A percentile compares a stretch with the other conserved stretches of the same genome.
Conservation (phyloP, 2,113 vertebrate genomes). For the Ahaetulla prasina region DNA sequence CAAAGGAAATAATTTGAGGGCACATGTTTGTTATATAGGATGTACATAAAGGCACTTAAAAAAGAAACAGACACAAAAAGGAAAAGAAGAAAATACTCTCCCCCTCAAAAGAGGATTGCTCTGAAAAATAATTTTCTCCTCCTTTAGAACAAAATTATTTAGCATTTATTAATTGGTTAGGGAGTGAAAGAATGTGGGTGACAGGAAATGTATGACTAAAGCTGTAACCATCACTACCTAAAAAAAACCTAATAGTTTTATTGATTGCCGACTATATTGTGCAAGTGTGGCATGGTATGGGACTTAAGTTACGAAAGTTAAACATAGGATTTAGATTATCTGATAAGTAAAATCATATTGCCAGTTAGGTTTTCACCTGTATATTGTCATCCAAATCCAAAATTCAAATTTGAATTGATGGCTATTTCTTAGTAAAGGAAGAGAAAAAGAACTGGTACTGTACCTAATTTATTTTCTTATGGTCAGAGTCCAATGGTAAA, state of each 20-base stretch:
- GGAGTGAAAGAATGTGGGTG: slow-evolving; percentile 14
- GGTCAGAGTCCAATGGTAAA: neutral
- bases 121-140: slow-evolving; percentile 26
- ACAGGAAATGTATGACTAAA: neutral
- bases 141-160: slow-evolving; percentile 12
- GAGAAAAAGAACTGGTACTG: neutral
- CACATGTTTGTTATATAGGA: slow-evolving; percentile 59
- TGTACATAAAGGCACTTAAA: slow-evolving; percentile 56
- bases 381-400: neutral
- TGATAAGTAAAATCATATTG: neutral
- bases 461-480: neutral
- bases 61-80: slow-evolving; percentile 44
- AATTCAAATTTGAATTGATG: neutral
- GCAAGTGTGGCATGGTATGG: neutral
- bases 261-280: neutral
- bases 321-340: slow-evolving; percentile 16
- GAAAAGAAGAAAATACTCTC: slow-evolving; percentile 32
- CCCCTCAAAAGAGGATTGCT: slow-evolving; percentile 40
- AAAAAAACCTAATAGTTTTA: neutral
- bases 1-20: slow-evolving; percentile 64
- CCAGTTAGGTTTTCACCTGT: neutral
- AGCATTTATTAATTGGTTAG: slow-evolving; percentile 40
- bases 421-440: neutral
- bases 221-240: neutral
- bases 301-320: neutral